phyloP scores from a whole-genome alignment of 2,888 invertebrate species.

The Eristalinus aeneus region DNA sequence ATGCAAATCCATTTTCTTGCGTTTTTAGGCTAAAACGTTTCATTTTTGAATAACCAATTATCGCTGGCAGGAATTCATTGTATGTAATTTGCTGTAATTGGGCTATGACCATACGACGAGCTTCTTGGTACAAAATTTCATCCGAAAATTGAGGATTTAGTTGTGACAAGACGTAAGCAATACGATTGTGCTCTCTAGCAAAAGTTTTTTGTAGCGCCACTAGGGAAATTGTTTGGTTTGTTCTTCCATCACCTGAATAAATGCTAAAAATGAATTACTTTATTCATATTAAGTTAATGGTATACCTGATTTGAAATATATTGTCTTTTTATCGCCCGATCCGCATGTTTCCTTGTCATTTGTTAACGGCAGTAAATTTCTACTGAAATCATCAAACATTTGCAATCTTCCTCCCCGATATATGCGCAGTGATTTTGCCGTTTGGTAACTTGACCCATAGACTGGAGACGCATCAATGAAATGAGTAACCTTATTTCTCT shows the following conservation, averaged over 20 bases:
- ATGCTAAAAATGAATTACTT: neutral
- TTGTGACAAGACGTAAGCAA: conserved; percentile 84
- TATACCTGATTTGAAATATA: conserved; percentile 83
- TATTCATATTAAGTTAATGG: neutral
- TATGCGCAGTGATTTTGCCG: conserved; percentile 83
- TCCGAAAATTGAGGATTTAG: conserved; percentile 90
- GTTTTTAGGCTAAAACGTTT: conserved; percentile 84
- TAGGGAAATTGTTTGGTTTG: conserved; percentile 89
- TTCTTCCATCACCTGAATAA: conserved; percentile 86
- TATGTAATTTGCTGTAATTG: conserved; percentile 90
- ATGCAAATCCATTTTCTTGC: conserved; percentile 81
- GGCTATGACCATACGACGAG: conserved; percentile 87
- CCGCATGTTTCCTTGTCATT: conserved; percentile 84
- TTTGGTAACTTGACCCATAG: conserved; percentile 86
- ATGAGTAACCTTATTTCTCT: conserved; percentile 86
- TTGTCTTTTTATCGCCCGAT: conserved; percentile 82
- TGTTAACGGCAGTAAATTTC: conserved; percentile 85
- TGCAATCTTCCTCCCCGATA: conserved; percentile 84
- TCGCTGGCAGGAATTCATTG: conserved; percentile 89
- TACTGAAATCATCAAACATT: conserved; percentile 85
- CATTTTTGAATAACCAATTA: conserved; percentile 86
- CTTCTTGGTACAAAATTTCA: conserved; percentile 87
- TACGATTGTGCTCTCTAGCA: conserved; percentile 90
- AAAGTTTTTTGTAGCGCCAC: conserved; percentile 88
- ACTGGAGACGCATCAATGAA: conserved; percentile 88